These are phyloP conservation scores for Hiodon tergisus DNA, from an alignment of 2,113 vertebrate species.

Conservation along the genomic window DNA sequence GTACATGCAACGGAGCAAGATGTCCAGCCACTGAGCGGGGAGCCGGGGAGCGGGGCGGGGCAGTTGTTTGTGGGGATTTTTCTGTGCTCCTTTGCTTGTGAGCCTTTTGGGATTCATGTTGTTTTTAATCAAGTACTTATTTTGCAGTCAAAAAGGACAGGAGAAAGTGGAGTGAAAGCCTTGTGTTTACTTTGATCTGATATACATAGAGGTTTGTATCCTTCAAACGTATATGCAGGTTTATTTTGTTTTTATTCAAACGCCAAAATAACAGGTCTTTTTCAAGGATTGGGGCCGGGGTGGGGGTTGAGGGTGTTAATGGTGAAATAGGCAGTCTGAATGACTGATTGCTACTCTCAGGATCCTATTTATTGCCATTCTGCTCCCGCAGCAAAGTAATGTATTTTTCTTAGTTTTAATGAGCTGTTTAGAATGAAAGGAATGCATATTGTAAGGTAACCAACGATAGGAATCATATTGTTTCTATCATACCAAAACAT, in stretches of 20 bases:
- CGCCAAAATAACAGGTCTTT: conserved; percentile 54
- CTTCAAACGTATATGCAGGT: conserved; percentile 67
- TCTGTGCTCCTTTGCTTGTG: background rate
- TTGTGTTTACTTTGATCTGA: conserved; percentile 55
- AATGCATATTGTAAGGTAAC: conserved; percentile 13
- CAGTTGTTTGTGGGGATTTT: conserved; percentile 46
- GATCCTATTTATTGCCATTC: conserved; percentile 68
- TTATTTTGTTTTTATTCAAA: conserved; percentile 64
- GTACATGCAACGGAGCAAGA: conserved; percentile 88
- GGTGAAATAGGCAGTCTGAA: conserved; percentile 37
- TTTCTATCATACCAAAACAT: conserved; percentile 57
- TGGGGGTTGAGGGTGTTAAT: background rate
- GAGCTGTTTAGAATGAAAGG: conserved; percentile 32
- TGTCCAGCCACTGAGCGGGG: conserved; percentile 72
- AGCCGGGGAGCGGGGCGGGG: conserved; percentile 38
- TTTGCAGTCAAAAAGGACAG: conserved; percentile 61
- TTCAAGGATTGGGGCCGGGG: conserved; percentile 35
- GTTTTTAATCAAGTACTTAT: conserved; percentile 49
- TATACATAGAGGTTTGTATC: conserved; percentile 56
- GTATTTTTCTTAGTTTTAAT: conserved; percentile 39
- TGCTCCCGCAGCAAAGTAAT: conserved; percentile 41
- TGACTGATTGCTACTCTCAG: conserved; percentile 61
- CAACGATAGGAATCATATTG: conserved; percentile 25
- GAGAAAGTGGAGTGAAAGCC: conserved; percentile 41
- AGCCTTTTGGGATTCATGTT: conserved; percentile 39